Evolutionary conservation across 2,888 invertebrate genomes (phyloP).

Genomic region (Himalopsyche tibetana): DNA sequence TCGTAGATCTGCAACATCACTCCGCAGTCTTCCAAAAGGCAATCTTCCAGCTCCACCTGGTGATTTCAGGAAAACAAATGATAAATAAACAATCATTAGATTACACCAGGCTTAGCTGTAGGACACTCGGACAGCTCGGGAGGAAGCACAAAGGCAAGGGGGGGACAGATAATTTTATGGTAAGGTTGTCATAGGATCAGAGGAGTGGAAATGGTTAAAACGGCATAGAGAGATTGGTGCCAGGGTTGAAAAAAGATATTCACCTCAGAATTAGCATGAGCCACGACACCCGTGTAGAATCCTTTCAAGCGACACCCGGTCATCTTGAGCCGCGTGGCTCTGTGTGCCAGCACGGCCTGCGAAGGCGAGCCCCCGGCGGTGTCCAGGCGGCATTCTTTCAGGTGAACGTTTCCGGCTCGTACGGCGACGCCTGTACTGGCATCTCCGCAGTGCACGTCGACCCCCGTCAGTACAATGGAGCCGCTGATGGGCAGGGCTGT

Average conservation of each 20-base stretch:
- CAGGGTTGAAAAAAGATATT: neutral
- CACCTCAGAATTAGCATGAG: conserved; percentile 57
- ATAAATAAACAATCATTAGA: too few relatives aligned
- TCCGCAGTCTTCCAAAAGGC: conserved; percentile 72
- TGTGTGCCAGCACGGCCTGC: conserved; percentile 72
- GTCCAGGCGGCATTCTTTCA: conserved; percentile 65
- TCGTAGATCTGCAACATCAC: conserved; percentile 75
- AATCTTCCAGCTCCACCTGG: conserved; percentile 73
- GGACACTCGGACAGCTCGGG: too few relatives aligned
- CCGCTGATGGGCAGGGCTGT: conserved; percentile 53
- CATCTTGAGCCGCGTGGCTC: conserved; percentile 72
- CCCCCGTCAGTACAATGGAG: conserved; percentile 5
- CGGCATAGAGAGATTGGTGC: too few relatives aligned
- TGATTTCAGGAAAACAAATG: neutral
- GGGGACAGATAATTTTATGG: too few relatives aligned
- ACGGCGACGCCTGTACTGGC: conserved; percentile 60
- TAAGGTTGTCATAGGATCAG: too few relatives aligned
- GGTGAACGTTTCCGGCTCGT: conserved; percentile 41
- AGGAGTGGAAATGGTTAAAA: too few relatives aligned
- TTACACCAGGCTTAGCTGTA: too few relatives aligned
- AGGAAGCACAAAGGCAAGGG: too few relatives aligned
- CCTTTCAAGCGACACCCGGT: conserved; percentile 73
- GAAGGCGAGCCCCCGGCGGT: neutral
- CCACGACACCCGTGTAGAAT: conserved; percentile 70
- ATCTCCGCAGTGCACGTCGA: conserved; percentile 47